These are phyloP conservation scores for Drosophila nigrodunni DNA, from an alignment of 1,140 invertebrate genomes.

Conservation along the genomic window DNA sequence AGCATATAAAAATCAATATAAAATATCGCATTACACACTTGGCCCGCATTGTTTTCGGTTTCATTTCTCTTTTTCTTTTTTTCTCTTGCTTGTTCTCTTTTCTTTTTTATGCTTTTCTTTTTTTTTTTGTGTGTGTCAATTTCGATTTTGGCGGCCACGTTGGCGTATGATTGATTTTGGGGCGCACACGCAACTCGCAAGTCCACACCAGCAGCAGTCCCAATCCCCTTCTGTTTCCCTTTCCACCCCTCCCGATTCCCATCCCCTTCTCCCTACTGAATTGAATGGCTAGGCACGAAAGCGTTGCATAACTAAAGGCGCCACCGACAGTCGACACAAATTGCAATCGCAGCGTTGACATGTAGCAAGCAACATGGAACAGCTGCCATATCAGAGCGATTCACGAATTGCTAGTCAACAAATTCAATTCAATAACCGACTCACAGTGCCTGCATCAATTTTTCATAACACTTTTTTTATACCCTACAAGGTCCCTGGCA, in stretches of 20 bases:
- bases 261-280: not conserved
- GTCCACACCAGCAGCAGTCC: not conserved
- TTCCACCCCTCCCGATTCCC: not conserved
- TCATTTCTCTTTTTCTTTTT: conserved; percentile 10
- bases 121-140: conserved; percentile 51
- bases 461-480: conserved; percentile 39
- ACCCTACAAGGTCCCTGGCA: not conserved
- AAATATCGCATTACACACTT: conserved; percentile 76
- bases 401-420: conserved; percentile 69
- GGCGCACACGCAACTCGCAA: conserved; percentile 36
- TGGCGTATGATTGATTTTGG: conserved; percentile 77
- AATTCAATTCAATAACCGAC: conserved; percentile 75
- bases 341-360: conserved; percentile 65
- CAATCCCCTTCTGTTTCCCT: no score
- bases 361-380: conserved; percentile 42
- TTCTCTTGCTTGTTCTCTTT: conserved; percentile 1
- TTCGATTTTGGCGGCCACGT: conserved; percentile 61
- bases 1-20: conserved; percentile 75
- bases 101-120: conserved; percentile 19
- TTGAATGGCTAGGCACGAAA: conserved; percentile 50
- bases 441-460: conserved; percentile 54
- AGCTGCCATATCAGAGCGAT: conserved; percentile 58
- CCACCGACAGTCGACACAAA: conserved; percentile 31
- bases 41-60: conserved; percentile 61
- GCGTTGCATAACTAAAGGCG: conserved; percentile 70